Evolutionary conservation across 2,113 vertebrate species (phyloP).

Genomic region (Ictalurus furcatus): DNA sequence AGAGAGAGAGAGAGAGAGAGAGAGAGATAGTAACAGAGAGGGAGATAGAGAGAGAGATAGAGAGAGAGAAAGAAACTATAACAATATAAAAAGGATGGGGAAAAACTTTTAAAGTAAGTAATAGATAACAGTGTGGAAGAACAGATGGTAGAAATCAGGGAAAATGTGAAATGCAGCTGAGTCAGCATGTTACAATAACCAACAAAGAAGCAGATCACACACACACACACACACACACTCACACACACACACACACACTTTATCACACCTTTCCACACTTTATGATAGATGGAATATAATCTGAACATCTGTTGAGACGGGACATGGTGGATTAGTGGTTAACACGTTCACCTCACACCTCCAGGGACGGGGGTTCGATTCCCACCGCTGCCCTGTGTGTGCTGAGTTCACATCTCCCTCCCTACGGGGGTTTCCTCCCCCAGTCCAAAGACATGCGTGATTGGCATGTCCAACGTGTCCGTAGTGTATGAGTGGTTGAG

Average conservation of each 20-base stretch:
- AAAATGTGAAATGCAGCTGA: constrained; percentile 5
- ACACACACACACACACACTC: background rate
- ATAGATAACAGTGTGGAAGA: background rate
- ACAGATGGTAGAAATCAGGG: constrained; percentile 2
- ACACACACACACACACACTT: constrained; percentile 1
- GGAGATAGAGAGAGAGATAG: background rate
- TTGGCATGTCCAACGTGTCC: too few species aligned
- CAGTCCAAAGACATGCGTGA: too few species aligned
- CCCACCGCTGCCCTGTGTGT: too few species aligned
- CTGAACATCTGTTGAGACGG: background rate
- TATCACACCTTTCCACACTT: background rate
- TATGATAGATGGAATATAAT: background rate
- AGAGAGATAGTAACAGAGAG: background rate
- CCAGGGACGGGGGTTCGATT: too few species aligned
- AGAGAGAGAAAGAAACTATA: background rate
- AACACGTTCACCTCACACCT: too few species aligned
- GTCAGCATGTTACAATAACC: background rate
- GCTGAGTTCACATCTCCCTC: too few species aligned
- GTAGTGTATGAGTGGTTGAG: too few species aligned
- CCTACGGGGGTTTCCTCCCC: too few species aligned
- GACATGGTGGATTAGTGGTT: too few species aligned
- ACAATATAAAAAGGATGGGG: background rate
- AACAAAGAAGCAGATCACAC: background rate
- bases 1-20: background rate
- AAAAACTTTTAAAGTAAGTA: background rate